Conservation (phyloP, 23 tunicate genomes). For the Phallusia fumigata region DNA sequence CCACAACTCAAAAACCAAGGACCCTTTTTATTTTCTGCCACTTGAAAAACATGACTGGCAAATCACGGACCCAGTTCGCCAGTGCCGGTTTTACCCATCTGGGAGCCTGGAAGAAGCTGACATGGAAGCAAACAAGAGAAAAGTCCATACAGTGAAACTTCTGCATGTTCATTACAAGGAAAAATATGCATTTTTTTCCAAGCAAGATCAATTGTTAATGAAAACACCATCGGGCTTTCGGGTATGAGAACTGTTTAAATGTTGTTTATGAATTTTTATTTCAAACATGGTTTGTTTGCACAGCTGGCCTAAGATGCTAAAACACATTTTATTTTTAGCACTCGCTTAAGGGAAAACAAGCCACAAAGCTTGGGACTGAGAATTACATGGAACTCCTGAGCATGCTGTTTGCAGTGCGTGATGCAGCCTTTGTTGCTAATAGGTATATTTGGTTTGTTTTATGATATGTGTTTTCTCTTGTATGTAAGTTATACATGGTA, state of each 20-base stretch:
- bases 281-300: neutral
- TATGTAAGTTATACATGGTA: no score
- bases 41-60: slow-evolving; percentile 66
- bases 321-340: slow-evolving; percentile 42
- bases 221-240: slow-evolving; percentile 58
- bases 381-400: slow-evolving; percentile 44
- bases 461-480: neutral
- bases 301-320: neutral
- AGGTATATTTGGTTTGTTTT: slow-evolving; percentile 23
- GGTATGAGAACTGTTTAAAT: slow-evolving; percentile 16
- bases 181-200: slow-evolving; percentile 47
- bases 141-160: slow-evolving; percentile 77
- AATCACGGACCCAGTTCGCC: slow-evolving; percentile 54
- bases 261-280: neutral
- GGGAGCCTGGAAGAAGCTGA: neutral
- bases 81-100: slow-evolving; percentile 25
- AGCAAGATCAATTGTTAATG: slow-evolving; percentile 31
- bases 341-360: slow-evolving; percentile 62
- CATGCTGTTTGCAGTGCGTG: slow-evolving; percentile 31
- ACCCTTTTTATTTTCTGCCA: slow-evolving; percentile 49
- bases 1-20: slow-evolving; percentile 37
- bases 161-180: slow-evolving; percentile 76
- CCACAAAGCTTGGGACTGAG: slow-evolving; percentile 68
- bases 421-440: slow-evolving; percentile 51
- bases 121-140: slow-evolving; percentile 24